Evolutionary conservation across 2,797 vertebrate genomes (phyloP), one percentile per base, ranked within the genome.

Genomic region (Picus viridis): DNA sequence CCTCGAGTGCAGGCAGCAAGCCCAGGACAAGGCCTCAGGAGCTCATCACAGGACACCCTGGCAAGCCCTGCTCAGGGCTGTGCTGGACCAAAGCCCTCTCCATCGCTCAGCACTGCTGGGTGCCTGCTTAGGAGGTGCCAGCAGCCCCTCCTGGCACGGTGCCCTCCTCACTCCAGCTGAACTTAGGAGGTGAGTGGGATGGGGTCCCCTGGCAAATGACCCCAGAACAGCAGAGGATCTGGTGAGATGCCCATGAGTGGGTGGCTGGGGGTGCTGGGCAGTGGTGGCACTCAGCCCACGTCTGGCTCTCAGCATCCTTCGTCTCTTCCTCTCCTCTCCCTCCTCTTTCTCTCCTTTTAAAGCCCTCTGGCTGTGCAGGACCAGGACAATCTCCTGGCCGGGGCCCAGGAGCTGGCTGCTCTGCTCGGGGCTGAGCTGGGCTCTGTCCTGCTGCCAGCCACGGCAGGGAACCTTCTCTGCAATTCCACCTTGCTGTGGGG

Each of bases 281-380:
- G 4, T 12, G 4, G 49, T 19, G 68, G 19, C 58, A 1, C 67
- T 72, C 3, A 2, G 58, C 36, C 58, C 29, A 3, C 2, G 2
- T 34, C 90, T 91, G 85, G 91, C 88, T 78, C 63, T 32, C 16
- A 29, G 56, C 70, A 30, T 39, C 91, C 23, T 82, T 83, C 80
- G 94, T 91, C 54, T 71, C 23, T 36, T 73, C 47, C 36, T 0
- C 63, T 84, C 53, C 80, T 92, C 0, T 5, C n/a, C 51, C 73
- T 70, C 74, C 57, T 49, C 53, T 6, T 67, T 73, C 77, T 94
- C 90, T 86, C 93, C 92, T 93, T 95, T 96, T 93, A 93, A 95
- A 96, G 95, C 81, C 77, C 88, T 94, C 13, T 1, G 68, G 13
- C 86, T 73, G 64, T 3, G 54, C 84, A 34, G 89, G 71, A 36